Evolutionary conservation across 2,797 vertebrate genomes (phyloP).

Genomic region (Betta splendens): DNA sequence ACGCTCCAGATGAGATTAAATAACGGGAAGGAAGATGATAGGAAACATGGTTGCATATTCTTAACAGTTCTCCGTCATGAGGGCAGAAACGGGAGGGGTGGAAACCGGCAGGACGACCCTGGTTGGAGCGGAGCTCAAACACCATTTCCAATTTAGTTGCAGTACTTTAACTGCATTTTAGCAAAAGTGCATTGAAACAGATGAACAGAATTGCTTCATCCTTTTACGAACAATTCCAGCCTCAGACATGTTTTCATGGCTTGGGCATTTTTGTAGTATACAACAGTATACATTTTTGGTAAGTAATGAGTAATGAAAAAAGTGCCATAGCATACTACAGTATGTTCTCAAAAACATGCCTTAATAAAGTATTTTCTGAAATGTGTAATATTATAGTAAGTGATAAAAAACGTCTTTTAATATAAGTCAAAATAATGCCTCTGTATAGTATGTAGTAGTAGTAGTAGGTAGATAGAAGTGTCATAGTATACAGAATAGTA

Average conservation of each 20-base stretch:
- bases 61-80: conserved; percentile 43
- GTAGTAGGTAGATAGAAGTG: no score
- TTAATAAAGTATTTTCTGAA: no score
- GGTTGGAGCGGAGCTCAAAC: conserved; percentile 13
- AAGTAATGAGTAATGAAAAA: no score
- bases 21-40: conserved; percentile 40
- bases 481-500: no score
- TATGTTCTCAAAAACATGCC: no score
- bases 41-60: conserved; percentile 51
- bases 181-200: conserved; percentile 5
- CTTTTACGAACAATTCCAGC: conserved; percentile 12
- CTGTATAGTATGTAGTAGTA: no score
- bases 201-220: conserved; percentile 8
- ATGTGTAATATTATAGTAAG: no score
- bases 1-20: conserved; percentile 63
- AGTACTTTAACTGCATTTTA: conserved; percentile 10
- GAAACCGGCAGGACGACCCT: conserved; percentile 19
- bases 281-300: no score
- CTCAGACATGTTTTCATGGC: conserved; percentile 12
- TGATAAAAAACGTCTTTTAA: no score
- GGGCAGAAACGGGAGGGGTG: conserved; percentile 29
- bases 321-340: no score
- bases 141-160: conserved; percentile 6
- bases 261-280: conserved; percentile 5
- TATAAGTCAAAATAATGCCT: no score